Conservation (phyloP, 2,113 vertebrate species). For the Menura novaehollandiae region DNA sequence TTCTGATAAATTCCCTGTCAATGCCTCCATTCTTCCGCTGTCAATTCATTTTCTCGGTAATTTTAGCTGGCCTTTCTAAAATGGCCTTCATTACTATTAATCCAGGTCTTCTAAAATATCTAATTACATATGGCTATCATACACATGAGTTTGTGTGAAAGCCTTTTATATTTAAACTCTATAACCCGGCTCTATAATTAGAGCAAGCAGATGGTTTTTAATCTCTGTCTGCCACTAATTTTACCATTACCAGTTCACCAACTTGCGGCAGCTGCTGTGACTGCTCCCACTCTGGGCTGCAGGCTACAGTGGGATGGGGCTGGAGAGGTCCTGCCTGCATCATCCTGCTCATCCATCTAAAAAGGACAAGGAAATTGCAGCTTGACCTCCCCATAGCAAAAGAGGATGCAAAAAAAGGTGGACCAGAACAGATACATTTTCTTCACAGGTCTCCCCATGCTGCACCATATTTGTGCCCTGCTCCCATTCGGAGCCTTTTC, state of each 20-base stretch:
- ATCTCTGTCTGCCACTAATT: neutral
- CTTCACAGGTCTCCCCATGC: neutral
- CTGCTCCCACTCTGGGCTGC: neutral
- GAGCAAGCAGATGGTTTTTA: neutral
- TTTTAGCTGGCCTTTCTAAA: conserved; percentile 49
- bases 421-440: neutral
- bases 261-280: neutral
- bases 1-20: neutral
- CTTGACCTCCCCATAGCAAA: neutral
- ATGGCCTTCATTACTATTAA: conserved; percentile 31
- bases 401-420: neutral
- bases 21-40: neutral
- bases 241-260: neutral
- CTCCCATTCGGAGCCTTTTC: neutral
- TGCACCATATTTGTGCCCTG: neutral
- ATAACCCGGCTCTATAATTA: neutral
- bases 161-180: conserved; percentile 31
- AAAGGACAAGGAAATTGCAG: neutral
- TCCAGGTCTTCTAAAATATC: conserved; percentile 1
- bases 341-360: neutral
- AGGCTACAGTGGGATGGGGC: fast-evolving
- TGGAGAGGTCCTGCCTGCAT: neutral
- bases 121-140: conserved; percentile 9
- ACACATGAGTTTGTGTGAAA: conserved; percentile 9
- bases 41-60: neutral